A percentile compares a stretch with the other conserved stretches of the same genome.
phyloP scores from a whole-genome alignment of 2,888 invertebrate genomes.

The Eustalomyia histrio region DNA sequence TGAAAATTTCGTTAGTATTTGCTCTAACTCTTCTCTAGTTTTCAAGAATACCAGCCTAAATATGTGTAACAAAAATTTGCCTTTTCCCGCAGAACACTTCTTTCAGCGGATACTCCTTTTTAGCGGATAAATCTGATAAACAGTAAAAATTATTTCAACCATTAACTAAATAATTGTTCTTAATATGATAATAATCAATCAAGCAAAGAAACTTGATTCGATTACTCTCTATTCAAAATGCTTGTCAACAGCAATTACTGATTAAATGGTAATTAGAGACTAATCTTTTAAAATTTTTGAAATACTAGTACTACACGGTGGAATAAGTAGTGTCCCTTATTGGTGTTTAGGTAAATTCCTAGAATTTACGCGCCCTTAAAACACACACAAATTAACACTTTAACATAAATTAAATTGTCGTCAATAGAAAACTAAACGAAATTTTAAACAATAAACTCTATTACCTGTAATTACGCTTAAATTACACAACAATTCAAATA shows the following conservation, averaged over 20 bases:
- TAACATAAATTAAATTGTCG: conserved; percentile 39
- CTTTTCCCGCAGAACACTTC: too few relatives aligned
- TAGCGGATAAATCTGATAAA: too few relatives aligned
- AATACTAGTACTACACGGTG: conserved; percentile 24
- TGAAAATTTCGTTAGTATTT: too few relatives aligned
- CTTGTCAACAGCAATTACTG: conserved; percentile 60
- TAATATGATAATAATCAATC: too few relatives aligned
- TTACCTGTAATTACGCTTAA: conserved; percentile 63
- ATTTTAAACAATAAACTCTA: conserved; percentile 47
- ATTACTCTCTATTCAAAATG: conserved; percentile 26
- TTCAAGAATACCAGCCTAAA: too few relatives aligned
- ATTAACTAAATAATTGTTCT: too few relatives aligned
- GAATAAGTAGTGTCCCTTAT: conserved; percentile 2
- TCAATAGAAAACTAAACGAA: conserved; percentile 20
- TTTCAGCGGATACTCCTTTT: too few relatives aligned
- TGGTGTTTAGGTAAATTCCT: conserved; percentile 32
- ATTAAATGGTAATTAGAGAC: conserved; percentile 60
- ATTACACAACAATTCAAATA: conserved; percentile 62
- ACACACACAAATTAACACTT: conserved; percentile 34
- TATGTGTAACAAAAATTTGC: too few relatives aligned
- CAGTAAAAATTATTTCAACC: too few relatives aligned
- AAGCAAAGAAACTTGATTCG: conserved; percentile 9
- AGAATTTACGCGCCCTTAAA: conserved; percentile 43
- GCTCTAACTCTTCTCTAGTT: too few relatives aligned
- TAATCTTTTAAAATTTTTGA: conserved; percentile 57